Evolutionary conservation across 2,888 invertebrate species (phyloP).

Genomic region (Epistrophella euchroma): DNA sequence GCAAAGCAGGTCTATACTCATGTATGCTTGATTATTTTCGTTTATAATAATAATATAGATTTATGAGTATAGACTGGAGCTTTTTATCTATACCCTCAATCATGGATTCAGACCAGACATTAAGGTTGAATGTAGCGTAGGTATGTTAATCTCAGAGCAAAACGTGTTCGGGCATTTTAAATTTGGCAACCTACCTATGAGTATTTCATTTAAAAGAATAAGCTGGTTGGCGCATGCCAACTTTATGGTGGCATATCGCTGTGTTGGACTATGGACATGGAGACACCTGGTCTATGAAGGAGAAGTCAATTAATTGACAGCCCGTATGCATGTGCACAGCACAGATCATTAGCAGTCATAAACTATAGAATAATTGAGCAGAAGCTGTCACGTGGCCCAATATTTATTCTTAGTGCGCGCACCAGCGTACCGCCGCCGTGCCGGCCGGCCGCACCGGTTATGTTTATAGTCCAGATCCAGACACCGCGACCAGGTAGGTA

Average conservation of each 20-base stretch:
- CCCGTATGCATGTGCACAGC: constrained; percentile 74
- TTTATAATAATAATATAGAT: neutral
- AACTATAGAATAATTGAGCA: constrained; percentile 73
- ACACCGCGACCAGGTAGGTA: neutral
- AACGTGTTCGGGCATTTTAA: constrained; percentile 66
- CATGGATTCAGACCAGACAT: neutral
- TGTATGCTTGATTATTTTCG: neutral
- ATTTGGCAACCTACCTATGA: constrained; percentile 7
- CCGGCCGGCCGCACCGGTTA: neutral
- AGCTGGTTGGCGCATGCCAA: constrained; percentile 70
- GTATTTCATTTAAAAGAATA: constrained; percentile 12
- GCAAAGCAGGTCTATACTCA: neutral
- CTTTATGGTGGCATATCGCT: constrained; percentile 49
- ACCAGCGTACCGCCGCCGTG: neutral
- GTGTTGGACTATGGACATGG: neutral
- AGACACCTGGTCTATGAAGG: constrained; percentile 74
- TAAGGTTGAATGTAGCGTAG: neutral
- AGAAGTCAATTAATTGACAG: constrained; percentile 75
- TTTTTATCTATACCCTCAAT: neutral
- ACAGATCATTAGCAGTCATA: constrained; percentile 74
- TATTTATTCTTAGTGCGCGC: constrained; percentile 65
- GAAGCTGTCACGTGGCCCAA: constrained; percentile 70
- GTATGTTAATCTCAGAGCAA: constrained; percentile 12
- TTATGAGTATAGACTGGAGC: neutral
- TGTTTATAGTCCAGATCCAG: neutral